These are phyloP conservation scores for Grantiella picta DNA, from an alignment of 2,113 vertebrate species.

Conservation along the genomic window DNA sequence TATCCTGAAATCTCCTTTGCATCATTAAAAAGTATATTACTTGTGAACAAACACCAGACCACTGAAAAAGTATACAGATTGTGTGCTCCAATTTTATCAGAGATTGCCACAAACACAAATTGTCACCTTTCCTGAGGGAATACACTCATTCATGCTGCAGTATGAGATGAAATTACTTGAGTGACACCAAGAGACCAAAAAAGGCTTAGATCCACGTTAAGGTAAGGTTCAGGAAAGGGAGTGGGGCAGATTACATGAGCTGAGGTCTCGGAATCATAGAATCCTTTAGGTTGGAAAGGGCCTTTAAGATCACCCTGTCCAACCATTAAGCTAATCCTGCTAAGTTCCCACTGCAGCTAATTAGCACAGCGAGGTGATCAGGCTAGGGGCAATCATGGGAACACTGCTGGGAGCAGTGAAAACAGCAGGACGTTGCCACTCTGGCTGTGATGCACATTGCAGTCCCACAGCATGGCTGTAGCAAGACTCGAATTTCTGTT, in stretches of 20 bases:
- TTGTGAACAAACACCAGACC: background rate
- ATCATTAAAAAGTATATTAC: background rate
- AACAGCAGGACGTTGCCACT: accelerated
- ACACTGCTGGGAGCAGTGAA: background rate
- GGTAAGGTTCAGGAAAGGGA: background rate
- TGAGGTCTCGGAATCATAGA: background rate
- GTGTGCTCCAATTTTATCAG: background rate
- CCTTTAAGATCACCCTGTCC: background rate
- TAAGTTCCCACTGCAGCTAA: background rate
- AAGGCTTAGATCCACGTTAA: background rate
- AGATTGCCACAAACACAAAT: background rate
- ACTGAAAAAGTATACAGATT: background rate
- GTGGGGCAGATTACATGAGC: background rate
- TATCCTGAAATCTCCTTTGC: background rate
- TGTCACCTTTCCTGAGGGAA: background rate
- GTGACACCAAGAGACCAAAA: background rate
- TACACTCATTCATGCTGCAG: background rate
- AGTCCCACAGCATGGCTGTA: accelerated
- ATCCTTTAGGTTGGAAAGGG: background rate
- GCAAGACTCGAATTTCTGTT: background rate
- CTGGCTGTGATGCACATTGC: background rate
- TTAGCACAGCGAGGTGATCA: accelerated
- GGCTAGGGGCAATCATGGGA: background rate
- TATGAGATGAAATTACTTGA: background rate
- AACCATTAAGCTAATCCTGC: background rate